These are phyloP conservation scores for Peromyscus polionotus DNA, from an alignment of 2,113 vertebrate genomes.

Conservation along the genomic window DNA sequence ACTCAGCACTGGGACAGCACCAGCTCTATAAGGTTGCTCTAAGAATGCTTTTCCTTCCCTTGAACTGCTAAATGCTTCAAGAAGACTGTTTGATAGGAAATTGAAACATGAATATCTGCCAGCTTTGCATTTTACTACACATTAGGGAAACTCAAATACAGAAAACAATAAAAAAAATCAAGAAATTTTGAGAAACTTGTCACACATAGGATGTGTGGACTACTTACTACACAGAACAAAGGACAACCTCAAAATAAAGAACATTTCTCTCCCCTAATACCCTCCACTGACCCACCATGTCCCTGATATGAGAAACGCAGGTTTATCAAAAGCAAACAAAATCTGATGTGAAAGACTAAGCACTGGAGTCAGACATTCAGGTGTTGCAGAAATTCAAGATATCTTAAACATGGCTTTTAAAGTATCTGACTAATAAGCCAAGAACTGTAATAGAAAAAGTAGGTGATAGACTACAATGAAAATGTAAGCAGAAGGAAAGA, in stretches of 20 bases:
- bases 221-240: neutral
- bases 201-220: neutral
- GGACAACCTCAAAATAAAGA: neutral
- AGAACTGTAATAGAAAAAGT: neutral
- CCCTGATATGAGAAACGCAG: neutral
- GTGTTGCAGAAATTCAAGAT: neutral
- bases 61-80: neutral
- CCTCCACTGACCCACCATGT: neutral
- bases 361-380: neutral
- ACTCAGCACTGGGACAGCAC: neutral
- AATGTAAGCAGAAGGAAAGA: neutral
- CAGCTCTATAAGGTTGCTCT: no score
- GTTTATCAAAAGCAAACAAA: neutral
- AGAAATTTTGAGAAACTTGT: neutral
- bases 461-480: neutral
- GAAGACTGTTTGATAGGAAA: neutral
- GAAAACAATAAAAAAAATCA: neutral
- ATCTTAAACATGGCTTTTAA: neutral
- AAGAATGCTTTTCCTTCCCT: neutral
- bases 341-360: neutral
- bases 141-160: neutral
- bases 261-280: neutral
- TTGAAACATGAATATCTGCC: neutral
- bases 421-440: neutral
- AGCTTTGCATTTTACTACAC: neutral